Percentiles rank a stretch among this genome's conserved stretches.
These are phyloP conservation scores for Radopholus similis DNA, from an alignment of 1,140 invertebrate genomes.

Conservation along the genomic window DNA sequence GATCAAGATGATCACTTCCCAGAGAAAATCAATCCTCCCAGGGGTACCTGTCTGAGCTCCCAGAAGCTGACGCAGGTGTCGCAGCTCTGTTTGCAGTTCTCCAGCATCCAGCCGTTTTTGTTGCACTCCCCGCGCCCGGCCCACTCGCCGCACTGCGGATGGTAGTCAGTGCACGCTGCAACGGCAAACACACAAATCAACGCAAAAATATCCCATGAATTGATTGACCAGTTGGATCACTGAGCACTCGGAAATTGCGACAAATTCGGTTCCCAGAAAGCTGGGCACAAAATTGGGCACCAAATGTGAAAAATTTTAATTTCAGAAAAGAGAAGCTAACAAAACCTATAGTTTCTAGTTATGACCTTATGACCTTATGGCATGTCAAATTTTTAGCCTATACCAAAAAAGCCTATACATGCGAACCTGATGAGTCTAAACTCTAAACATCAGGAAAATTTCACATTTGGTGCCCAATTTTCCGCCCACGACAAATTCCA, in stretches of 20 bases:
- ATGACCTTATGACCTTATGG: too few species aligned
- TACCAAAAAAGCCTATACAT: too few species aligned
- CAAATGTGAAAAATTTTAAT: not conserved
- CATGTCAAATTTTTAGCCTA: too few species aligned
- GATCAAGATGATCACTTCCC: too few species aligned
- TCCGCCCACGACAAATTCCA: too few species aligned
- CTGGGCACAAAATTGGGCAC: not conserved
- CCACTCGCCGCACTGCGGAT: slow-evolving; percentile 29
- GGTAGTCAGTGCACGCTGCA: slow-evolving; percentile 39
- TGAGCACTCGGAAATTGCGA: not conserved
- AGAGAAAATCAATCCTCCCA: too few species aligned
- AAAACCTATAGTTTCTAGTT: too few species aligned
- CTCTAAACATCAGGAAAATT: too few species aligned
- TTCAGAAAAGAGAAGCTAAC: too few species aligned
- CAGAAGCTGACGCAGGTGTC: slow-evolving; percentile 21
- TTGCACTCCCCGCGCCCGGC: slow-evolving; percentile 27
- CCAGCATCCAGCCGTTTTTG: slow-evolving; percentile 42
- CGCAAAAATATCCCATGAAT: not conserved
- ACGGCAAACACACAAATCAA: not conserved
- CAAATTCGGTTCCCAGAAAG: not conserved
- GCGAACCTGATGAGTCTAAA: too few species aligned
- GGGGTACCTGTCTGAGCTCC: slow-evolving; percentile 32
- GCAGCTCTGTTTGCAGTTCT: slow-evolving; percentile 33
- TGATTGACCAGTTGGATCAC: not conserved
- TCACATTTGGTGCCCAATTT: too few species aligned